phyloP scores from a whole-genome alignment of 2,888 invertebrate genomes.

The Apantesis nais region DNA sequence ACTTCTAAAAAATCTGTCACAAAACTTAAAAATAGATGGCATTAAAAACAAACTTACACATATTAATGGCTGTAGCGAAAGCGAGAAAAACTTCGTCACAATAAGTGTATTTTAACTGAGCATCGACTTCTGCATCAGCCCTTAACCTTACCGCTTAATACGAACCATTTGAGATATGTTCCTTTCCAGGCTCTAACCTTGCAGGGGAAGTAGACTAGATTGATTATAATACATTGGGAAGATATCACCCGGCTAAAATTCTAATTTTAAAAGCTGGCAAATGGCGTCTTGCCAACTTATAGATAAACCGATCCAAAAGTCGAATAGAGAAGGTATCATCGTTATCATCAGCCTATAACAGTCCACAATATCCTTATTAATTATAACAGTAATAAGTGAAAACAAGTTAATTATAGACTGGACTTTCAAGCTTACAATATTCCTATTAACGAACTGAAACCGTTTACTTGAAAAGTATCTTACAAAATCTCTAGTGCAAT shows the following conservation, averaged over 20 bases:
- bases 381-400: background rate
- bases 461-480: too few species aligned
- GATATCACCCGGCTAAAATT: background rate
- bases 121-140: background rate
- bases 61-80: background rate
- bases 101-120: background rate
- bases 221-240: background rate
- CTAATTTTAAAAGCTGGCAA: background rate
- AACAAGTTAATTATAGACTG: too few species aligned
- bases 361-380: background rate
- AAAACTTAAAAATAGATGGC: too few species aligned
- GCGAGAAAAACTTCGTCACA: background rate
- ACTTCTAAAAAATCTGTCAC: too few species aligned
- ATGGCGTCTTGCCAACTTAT: constrained; percentile 2
- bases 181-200: background rate
- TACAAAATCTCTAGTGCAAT: background rate
- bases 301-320: background rate
- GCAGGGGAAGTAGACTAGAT: background rate
- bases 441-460: too few species aligned
- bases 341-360: too few species aligned
- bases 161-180: background rate
- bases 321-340: background rate
- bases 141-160: background rate
- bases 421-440: too few species aligned
- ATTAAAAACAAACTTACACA: background rate